Conservation (phyloP, 2,888 invertebrate species). For the Sesia apiformis region DNA sequence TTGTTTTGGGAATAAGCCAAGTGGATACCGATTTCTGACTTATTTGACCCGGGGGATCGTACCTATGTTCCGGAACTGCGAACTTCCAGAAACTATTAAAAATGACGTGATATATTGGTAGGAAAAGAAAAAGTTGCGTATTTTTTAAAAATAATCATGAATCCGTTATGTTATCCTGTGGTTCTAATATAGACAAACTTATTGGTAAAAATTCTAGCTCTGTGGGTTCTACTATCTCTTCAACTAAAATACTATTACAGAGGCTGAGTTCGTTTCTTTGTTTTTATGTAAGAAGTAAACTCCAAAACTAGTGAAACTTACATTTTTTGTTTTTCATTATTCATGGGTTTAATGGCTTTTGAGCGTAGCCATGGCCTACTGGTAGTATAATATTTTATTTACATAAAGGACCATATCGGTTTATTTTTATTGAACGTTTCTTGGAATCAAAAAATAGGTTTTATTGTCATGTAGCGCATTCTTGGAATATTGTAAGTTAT, state of each 20-base stretch:
- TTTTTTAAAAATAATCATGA: neutral
- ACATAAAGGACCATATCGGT: too few species aligned
- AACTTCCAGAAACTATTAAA: slow-evolving; percentile 1
- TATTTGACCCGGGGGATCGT: slow-evolving; percentile 57
- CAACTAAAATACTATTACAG: too few species aligned
- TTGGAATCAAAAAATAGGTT: too few species aligned
- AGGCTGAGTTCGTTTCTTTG: neutral
- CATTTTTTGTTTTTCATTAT: neutral
- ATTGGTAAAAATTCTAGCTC: neutral
- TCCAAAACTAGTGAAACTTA: neutral
- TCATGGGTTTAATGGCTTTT: too few species aligned
- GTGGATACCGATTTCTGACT: slow-evolving; percentile 39
- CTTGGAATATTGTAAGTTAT: too few species aligned
- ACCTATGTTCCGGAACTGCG: slow-evolving; percentile 11
- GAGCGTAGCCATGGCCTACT: too few species aligned
- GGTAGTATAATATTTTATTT: too few species aligned
- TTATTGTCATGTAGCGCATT: too few species aligned
- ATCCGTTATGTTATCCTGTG: neutral
- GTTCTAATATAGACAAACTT: neutral
- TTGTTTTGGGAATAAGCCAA: slow-evolving; percentile 68
- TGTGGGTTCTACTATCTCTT: too few species aligned
- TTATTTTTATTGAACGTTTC: too few species aligned
- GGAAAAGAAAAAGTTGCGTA: slow-evolving; percentile 6
- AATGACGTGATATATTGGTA: slow-evolving; percentile 30
- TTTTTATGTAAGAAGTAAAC: neutral